Percentiles rank a stretch among this genome's conserved stretches.
Conservation (phyloP, 2,888 invertebrate species). For the Polia nebulosa region DNA sequence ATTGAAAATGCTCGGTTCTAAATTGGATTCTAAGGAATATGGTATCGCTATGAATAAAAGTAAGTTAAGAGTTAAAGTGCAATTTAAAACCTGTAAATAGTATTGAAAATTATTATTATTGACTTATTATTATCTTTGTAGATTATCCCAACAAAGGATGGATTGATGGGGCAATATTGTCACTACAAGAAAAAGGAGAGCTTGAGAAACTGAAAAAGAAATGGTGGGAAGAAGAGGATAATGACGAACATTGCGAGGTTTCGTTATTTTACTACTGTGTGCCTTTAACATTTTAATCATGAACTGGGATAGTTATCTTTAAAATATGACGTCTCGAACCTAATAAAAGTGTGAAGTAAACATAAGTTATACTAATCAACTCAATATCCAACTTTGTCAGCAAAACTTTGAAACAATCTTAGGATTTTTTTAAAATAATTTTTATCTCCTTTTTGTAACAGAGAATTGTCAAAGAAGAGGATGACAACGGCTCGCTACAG, state of each 20-base stretch:
- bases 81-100: background rate
- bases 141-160: slow-evolving; percentile 94
- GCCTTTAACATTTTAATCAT: background rate
- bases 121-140: slow-evolving; percentile 72
- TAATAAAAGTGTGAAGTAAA: too few species aligned
- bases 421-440: too few species aligned
- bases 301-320: too few species aligned
- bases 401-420: too few species aligned
- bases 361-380: too few species aligned
- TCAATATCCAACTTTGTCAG: too few species aligned
- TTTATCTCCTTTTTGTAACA: too few species aligned
- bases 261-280: background rate
- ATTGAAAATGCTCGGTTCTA: slow-evolving; percentile 94
- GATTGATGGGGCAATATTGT: slow-evolving; percentile 96
- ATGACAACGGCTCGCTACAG: slow-evolving; percentile 91
- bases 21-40: slow-evolving; percentile 95
- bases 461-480: slow-evolving; percentile 73
- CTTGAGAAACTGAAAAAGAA: slow-evolving; percentile 94
- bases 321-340: too few species aligned
- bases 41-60: slow-evolving; percentile 96
- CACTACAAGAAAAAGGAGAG: slow-evolving; percentile 96
- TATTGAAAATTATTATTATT: background rate
- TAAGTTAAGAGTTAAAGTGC: slow-evolving; percentile 82
- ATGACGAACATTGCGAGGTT: slow-evolving; percentile 80
- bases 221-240: slow-evolving; percentile 96